Evolutionary conservation across 2,797 vertebrate species (phyloP).

Genomic region (Alcedo atthis): DNA sequence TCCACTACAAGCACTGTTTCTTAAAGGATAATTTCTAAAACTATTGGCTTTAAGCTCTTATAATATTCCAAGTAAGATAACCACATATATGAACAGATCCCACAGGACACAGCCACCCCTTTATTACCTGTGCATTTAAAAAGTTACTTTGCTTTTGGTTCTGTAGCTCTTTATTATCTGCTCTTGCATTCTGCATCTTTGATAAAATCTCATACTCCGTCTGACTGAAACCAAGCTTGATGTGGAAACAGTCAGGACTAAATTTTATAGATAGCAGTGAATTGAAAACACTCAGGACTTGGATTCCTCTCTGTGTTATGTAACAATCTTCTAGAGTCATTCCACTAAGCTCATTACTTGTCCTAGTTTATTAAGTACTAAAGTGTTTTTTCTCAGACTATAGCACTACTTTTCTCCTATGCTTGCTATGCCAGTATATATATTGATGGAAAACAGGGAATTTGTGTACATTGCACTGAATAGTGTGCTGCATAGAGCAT

Average conservation of each 20-base stretch:
- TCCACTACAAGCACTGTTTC: background rate
- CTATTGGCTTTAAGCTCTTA: background rate
- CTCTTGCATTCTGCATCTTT: background rate
- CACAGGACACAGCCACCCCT: background rate
- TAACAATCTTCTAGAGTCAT: background rate
- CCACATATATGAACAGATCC: rapidly evolving
- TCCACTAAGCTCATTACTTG: background rate
- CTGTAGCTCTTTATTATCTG: background rate
- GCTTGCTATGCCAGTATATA: background rate
- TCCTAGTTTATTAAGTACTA: background rate
- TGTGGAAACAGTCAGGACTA: background rate
- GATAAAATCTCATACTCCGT: background rate
- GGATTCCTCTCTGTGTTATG: background rate
- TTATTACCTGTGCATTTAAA: background rate
- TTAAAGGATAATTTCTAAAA: background rate
- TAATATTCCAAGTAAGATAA: background rate
- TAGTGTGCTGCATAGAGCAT: background rate
- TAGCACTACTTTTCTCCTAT: background rate
- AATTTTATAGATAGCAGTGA: background rate
- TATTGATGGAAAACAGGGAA: rapidly evolving
- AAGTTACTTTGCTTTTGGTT: background rate
- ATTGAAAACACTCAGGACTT: background rate
- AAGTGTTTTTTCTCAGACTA: background rate
- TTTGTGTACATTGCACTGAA: background rate
- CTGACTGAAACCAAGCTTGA: background rate